These are phyloP conservation scores for Berghia stephanieae DNA, from an alignment of 1,140 invertebrate genomes.

Conservation along the genomic window DNA sequence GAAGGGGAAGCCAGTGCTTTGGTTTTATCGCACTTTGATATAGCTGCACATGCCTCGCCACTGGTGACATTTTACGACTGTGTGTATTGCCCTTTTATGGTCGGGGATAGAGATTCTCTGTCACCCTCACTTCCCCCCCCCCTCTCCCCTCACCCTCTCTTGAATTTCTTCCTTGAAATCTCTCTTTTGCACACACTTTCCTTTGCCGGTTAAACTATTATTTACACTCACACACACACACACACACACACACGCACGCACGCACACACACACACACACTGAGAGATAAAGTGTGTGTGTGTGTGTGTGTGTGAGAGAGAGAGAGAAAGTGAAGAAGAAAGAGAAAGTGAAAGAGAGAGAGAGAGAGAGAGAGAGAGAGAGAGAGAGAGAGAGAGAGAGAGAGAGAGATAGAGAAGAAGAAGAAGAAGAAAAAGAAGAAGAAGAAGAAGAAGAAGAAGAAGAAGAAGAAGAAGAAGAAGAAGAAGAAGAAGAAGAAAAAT, in stretches of 20 bases:
- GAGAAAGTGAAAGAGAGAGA: no score
- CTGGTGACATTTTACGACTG: no score
- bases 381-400: neutral
- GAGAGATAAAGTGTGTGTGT: neutral
- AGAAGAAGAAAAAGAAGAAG: neutral
- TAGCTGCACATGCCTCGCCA: no score
- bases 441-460: neutral
- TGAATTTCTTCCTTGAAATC: neutral
- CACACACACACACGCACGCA: constrained; percentile 10
- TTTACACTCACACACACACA: neutral
- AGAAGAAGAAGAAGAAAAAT: neutral
- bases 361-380: constrained; percentile 21
- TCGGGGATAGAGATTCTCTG: no score
- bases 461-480: neutral
- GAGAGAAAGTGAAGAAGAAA: no score
- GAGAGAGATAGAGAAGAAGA: neutral
- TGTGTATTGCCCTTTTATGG: no score
- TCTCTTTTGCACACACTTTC: neutral
- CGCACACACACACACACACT: neutral
- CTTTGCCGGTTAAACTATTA: no score
- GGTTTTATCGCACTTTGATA: no score
- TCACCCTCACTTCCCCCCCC: neutral
- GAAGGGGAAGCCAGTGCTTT: no score
- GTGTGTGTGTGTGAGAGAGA: constrained; percentile 8
- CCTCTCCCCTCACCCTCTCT: neutral